Evolutionary conservation across 92 coral and sea anemone species (phyloP), one percentile per base, ranked within the genome.

Genomic region (Phymanthus crucifer): DNA sequence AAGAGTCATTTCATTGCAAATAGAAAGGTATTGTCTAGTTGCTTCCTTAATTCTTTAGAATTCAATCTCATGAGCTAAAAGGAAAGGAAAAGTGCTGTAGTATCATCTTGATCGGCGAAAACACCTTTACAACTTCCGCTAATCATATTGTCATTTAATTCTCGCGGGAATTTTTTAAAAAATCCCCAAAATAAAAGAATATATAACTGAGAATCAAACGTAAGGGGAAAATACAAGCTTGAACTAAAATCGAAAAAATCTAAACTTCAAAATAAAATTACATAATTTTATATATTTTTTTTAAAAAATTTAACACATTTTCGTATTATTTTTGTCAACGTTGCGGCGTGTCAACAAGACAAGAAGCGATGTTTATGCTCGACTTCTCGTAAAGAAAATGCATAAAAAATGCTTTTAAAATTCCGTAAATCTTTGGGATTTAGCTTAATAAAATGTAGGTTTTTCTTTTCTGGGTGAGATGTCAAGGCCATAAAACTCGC

Each of bases 301-400:
- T n/a, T 24, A 3, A 2, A 16, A 12, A 54, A 14, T 27, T 29
- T 24, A 26, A 29, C 68, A 61, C 36, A 61, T 54, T 54, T 54
- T 54, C 27, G 64, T 54, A 54, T 54, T 54, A 29, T 10, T 61
- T 61, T 17, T 29, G 34, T 16, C 3, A 61, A 61, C 68, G 68
- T 61, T 9, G 32, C 5, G 1, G 16, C 16, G 26, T 61, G 34
- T 61, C 32, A 61, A 24, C 68, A 61, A 70, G 34, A 38, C 5
- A 11, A 13, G 27, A 16, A 34, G 35, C 45, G 35, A 70, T 3
- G 12, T 3, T 21, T 35, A 54, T 35, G 19, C 45, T 35, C 50
- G 6, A 31, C 32, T 50, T 31, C n/a, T n/a, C n/a, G n/a, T n/a
- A n/a, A n/a, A 31, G 71, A 70, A 80, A 80, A 70, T 71, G 54